Percentiles rank a stretch among this genome's conserved stretches.
phyloP scores from a whole-genome alignment of 2,797 vertebrate species.

The Myripristis murdjan region DNA sequence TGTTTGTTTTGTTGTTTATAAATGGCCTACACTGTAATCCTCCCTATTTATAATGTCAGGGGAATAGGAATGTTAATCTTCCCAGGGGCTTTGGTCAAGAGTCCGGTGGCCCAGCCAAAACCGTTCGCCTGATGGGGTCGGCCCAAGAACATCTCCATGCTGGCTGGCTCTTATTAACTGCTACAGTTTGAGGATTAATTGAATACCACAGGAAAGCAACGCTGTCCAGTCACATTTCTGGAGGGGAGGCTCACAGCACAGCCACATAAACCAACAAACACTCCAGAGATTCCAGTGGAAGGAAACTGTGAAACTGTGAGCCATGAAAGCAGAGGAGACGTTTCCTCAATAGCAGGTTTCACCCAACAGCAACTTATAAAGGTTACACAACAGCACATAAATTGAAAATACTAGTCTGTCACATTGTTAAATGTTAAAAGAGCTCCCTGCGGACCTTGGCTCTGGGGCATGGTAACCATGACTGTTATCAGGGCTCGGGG shows the following conservation, averaged over 20 bases:
- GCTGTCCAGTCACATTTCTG: slow-evolving; percentile 55
- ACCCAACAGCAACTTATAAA: slow-evolving; percentile 11
- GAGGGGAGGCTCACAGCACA: slow-evolving; percentile 40
- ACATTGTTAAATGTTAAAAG: slow-evolving; percentile 7
- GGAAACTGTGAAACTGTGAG: slow-evolving; percentile 37
- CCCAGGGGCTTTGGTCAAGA: slow-evolving; percentile 76
- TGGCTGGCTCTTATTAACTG: slow-evolving; percentile 23
- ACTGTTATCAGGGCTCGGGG: slow-evolving; percentile 17
- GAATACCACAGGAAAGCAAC: slow-evolving; percentile 59
- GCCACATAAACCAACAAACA: slow-evolving; percentile 50
- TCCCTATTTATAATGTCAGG: slow-evolving; percentile 75
- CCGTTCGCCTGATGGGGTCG: slow-evolving; percentile 52
- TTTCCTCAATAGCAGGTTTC: slow-evolving; percentile 34
- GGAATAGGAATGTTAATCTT: slow-evolving; percentile 85
- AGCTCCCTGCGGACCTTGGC: slow-evolving; percentile 2
- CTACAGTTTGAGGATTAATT: slow-evolving; percentile 38
- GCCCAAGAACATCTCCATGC: slow-evolving; percentile 37
- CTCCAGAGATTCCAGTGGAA: slow-evolving; percentile 58
- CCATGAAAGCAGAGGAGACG: slow-evolving; percentile 33
- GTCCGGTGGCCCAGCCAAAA: slow-evolving; percentile 68
- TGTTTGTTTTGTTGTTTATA: slow-evolving; percentile 73
- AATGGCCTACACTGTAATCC: slow-evolving; percentile 64
- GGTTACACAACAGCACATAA: slow-evolving; percentile 22
- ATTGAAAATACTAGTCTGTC: slow-evolving; percentile 33
- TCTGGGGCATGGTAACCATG: slow-evolving; percentile 14